Conservation (phyloP, 2,888 invertebrate genomes). For the Ectemnius cavifrons region DNA sequence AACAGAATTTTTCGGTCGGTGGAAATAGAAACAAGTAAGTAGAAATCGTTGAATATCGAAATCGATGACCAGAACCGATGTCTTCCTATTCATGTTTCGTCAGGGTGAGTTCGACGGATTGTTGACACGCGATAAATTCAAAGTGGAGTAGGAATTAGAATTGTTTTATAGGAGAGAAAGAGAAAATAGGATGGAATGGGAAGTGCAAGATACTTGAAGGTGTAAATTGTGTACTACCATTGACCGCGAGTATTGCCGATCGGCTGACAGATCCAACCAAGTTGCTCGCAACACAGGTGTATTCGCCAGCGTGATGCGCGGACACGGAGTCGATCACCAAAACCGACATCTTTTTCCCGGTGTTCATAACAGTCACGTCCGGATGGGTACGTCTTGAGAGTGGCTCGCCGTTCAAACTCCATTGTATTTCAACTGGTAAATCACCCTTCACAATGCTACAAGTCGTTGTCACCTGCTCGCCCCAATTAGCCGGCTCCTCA, state of each 20-base stretch:
- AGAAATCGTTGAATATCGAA: conserved; percentile 74
- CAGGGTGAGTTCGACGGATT: conserved; percentile 18
- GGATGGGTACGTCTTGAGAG: conserved; percentile 69
- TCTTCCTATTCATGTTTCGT: conserved; percentile 75
- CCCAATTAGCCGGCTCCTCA: conserved; percentile 83
- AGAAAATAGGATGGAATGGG: conserved; percentile 63
- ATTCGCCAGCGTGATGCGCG: conserved; percentile 85
- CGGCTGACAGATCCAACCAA: conserved; percentile 83
- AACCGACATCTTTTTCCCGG: conserved; percentile 78
- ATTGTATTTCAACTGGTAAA: conserved; percentile 85
- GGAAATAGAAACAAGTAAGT: conserved; percentile 13
- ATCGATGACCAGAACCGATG: conserved; percentile 82
- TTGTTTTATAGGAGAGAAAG: background rate
- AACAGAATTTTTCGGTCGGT: conserved; percentile 11
- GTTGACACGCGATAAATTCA: no score
- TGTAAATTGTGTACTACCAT: conserved; percentile 74
- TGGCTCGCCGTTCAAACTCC: conserved; percentile 84
- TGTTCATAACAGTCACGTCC: conserved; percentile 69
- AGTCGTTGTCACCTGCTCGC: conserved; percentile 83
- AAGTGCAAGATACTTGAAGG: no score
- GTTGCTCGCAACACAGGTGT: conserved; percentile 86
- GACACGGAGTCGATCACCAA: conserved; percentile 84
- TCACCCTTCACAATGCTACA: conserved; percentile 87
- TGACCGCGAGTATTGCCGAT: conserved; percentile 77
- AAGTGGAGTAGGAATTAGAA: background rate